Evolutionary conservation across 1,140 invertebrate genomes (phyloP), one percentile per base, ranked within the genome.

Genomic region (Sitobion miscanthi): DNA sequence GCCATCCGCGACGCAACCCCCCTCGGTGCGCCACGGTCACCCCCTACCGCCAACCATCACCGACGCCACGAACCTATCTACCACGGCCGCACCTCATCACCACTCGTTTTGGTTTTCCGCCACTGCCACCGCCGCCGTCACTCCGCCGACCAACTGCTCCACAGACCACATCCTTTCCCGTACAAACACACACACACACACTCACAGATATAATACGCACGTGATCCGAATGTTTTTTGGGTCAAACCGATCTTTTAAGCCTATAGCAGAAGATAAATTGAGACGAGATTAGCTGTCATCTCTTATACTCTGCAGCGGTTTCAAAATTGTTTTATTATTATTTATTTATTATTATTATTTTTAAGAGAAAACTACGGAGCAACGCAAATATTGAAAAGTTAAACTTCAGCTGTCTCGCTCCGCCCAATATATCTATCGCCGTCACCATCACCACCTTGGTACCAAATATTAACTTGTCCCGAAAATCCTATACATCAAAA

Each of bases 271-370:
- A 93, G 91, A 93, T 93, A 93, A 93, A 93, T 93, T 30, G 91
- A 86, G 91, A 93, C 77, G 91, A 57, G 82, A 93, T 93, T 93
- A 93, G 57, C 91, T 57, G 91, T 83, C 91, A 42, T 85, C 35
- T 93, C 47, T 83, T 52, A 52, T 85, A 89, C 52, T 90, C 21
- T 52, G 62, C 62, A 17, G 90, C 52, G 25, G 42, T 90, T 69
- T 69, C 57, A 23, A 91, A 91, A 91, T 91, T 91, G 90, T 91
- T 91, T 82, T 82, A 35, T 49, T 49, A 52, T 52, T 52, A 35
- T 88, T 52, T 77, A 77, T 77, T 17, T 77, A 88, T 52, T 77
- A 69, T 69, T 14, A 89, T 35, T 54, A 35, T 89, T 89, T 52
- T 38, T 35, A 38, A 54, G 30, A 54, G 7, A 54, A 54, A 49